Base-by-base conservation (phyloP, 2,888 invertebrate genomes). In the Rambutsinella grinnellia region DNA sequence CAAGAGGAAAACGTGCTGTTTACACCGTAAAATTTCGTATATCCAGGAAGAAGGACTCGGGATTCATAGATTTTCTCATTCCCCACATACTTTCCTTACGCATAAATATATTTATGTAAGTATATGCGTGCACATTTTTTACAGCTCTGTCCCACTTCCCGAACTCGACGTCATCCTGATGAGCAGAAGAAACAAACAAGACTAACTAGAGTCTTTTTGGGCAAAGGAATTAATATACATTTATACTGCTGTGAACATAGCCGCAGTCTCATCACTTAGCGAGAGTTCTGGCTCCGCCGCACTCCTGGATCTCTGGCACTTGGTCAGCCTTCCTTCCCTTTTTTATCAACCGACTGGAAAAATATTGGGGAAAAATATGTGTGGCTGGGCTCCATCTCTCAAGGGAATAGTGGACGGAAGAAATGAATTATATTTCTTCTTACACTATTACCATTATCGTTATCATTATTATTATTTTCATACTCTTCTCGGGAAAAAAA, bases 91-190 rank as follows among this genome's bases (percentile, higher is more conserved):
- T n/a, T n/a, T n/a, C n/a, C n/a, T n/a, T n/a, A n/a, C n/a, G n/a
- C n/a, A n/a, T n/a, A n/a, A n/a, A n/a, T n/a, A n/a, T n/a, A n/a
- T n/a, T n/a, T n/a, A n/a, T n/a, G n/a, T n/a, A n/a, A n/a, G n/a
- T n/a, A n/a, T n/a, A n/a, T n/a, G n/a, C n/a, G n/a, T n/a, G n/a
- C n/a, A n/a, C n/a, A n/a, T n/a, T n/a, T n/a, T n/a, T n/a, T n/a
- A n/a, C n/a, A n/a, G n/a, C n/a, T 36, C 62, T 80, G 78, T 79
- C 79, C 76, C 77, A 80, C 76, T 76, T 78, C 69, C 72, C 78
- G 78, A n/a, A 78, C 76, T 72, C 61, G 61, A 49, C 74, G 69
- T 67, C 74, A 74, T n/a, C n/a, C n/a, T n/a, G n/a, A n/a, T 74
- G 74, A 66, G 53, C 65, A 63, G n/a, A 72, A 57, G 28, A 71